Percentiles rank a stretch among this genome's conserved stretches.
phyloP scores from a whole-genome alignment of 2,888 invertebrate genomes.

The Amphipyra berbera region DNA sequence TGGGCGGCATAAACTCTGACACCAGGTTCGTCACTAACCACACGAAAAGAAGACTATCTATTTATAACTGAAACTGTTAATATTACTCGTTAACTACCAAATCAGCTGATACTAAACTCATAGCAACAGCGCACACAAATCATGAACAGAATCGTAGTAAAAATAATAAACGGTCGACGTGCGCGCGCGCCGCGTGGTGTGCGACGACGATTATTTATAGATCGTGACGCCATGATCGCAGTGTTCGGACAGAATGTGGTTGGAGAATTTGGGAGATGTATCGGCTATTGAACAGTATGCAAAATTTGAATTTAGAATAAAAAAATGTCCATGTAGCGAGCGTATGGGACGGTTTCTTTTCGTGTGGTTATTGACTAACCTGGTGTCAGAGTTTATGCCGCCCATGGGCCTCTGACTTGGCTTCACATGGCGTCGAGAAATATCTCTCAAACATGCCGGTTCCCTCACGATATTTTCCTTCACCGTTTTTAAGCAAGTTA shows the following conservation, averaged over 20 bases:
- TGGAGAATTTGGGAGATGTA: slow-evolving; percentile 9
- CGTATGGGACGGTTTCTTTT: too few species aligned
- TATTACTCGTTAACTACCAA: not conserved
- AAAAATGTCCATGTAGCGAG: too few species aligned
- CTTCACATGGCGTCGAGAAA: too few species aligned
- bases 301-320: not conserved
- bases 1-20: too few species aligned
- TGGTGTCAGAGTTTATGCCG: too few species aligned
- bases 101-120: slow-evolving; percentile 26
- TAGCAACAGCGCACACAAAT: slow-evolving; percentile 46
- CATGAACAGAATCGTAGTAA: slow-evolving; percentile 38
- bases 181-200: slow-evolving; percentile 25
- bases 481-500: too few species aligned
- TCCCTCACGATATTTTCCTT: too few species aligned
- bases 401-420: too few species aligned
- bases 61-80: slow-evolving; percentile 2
- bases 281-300: not conserved
- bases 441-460: too few species aligned
- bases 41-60: too few species aligned
- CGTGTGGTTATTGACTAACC: too few species aligned
- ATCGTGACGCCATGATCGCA: slow-evolving; percentile 21
- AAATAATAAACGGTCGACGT: slow-evolving; percentile 40
- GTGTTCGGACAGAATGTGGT: not conserved
- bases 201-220: slow-evolving; percentile 50
- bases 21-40: too few species aligned